A percentile compares a stretch with the other conserved stretches of the same genome.
These are phyloP conservation scores for Galerucella nymphaeae DNA, from an alignment of 2,888 invertebrate species.

Conservation along the genomic window DNA sequence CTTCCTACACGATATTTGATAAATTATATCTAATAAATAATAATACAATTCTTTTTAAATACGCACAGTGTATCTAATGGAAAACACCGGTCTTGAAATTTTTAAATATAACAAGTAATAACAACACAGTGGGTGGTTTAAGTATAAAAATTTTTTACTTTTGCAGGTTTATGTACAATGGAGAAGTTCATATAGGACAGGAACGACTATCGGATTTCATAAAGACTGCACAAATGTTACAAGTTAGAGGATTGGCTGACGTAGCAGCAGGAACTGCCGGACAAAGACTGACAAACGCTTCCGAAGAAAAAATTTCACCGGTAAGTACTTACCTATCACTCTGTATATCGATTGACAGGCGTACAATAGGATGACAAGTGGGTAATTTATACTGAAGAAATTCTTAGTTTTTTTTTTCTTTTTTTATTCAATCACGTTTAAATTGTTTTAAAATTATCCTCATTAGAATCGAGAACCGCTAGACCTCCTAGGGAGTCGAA, in stretches of 20 bases:
- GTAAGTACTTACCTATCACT: constrained; percentile 66
- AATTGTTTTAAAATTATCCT: constrained; percentile 29
- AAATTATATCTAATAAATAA: constrained; percentile 26
- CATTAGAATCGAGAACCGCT: constrained; percentile 25
- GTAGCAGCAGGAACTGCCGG: constrained; percentile 68
- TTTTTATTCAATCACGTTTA: constrained; percentile 25
- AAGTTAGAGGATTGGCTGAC: constrained; percentile 87
- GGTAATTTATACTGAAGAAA: not conserved
- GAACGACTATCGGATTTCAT: constrained; percentile 88
- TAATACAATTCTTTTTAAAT: constrained; percentile 22
- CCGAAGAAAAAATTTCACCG: constrained; percentile 76
- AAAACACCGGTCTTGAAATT: not conserved
- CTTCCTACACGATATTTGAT: constrained; percentile 32
- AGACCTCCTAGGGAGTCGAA: constrained; percentile 30
- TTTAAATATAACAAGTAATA: not conserved
- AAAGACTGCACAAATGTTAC: constrained; percentile 87
- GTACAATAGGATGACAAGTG: not conserved
- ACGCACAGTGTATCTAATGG: not conserved
- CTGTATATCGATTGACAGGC: not conserved
- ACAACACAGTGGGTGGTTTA: not conserved
- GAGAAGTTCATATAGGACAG: constrained; percentile 90
- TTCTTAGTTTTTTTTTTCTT: constrained; percentile 1
- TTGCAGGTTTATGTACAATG: constrained; percentile 89
- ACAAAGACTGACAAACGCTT: constrained; percentile 62
- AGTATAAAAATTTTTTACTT: constrained; percentile 18